Percentiles rank a stretch among this genome's conserved stretches.
phyloP scores from a whole-genome alignment of 1,140 invertebrate genomes.

The Ericerus pela region DNA sequence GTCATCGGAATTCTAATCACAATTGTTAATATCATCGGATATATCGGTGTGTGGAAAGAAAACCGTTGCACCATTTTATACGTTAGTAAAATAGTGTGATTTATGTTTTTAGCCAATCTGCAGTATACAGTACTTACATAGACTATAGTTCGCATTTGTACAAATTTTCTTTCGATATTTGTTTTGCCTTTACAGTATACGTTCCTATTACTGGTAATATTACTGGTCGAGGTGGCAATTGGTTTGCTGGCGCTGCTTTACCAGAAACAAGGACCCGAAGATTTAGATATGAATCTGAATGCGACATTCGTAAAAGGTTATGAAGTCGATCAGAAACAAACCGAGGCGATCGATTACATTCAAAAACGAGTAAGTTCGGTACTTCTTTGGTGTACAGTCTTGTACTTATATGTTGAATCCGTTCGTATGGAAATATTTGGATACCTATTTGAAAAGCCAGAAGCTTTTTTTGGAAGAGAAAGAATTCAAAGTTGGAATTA shows the following conservation, averaged over 20 bases:
- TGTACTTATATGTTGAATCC: background rate
- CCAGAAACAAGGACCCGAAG: background rate
- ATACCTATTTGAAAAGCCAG: too few species aligned
- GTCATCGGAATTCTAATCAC: background rate
- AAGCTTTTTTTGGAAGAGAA: too few species aligned
- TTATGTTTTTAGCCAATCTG: background rate
- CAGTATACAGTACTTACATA: background rate
- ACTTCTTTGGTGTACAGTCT: too few species aligned
- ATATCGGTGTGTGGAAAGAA: conserved; percentile 1
- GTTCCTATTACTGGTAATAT: background rate
- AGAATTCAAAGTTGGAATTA: too few species aligned
- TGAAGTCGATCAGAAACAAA: background rate
- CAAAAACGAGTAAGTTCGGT: background rate
- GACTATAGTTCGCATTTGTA: background rate
- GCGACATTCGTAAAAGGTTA: conserved; percentile 1
- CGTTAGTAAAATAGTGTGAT: background rate
- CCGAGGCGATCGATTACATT: conserved; percentile 2
- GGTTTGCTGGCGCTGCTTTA: background rate
- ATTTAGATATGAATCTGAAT: background rate
- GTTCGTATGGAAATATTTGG: background rate
- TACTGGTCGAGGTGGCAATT: background rate
- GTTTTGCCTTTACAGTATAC: background rate
- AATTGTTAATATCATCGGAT: conserved; percentile 1
- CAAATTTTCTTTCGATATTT: background rate
- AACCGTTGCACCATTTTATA: background rate